Conservation (phyloP, 1,140 invertebrate species). For the Periplaneta americana region DNA sequence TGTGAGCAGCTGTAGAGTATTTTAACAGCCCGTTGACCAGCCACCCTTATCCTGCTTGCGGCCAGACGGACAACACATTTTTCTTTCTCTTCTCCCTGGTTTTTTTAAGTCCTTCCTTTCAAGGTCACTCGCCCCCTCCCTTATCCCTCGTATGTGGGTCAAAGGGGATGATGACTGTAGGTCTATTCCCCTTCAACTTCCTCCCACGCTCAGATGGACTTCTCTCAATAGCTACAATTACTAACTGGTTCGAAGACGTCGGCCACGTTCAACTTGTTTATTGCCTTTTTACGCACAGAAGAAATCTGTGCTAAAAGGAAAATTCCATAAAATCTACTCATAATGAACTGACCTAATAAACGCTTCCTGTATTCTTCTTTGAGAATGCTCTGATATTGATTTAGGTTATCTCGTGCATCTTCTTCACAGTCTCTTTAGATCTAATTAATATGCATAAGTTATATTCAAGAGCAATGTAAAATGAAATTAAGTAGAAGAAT, state of each 20-base stretch:
- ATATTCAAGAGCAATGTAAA: too few relatives aligned
- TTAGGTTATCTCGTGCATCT: too few relatives aligned
- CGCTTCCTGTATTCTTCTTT: too few relatives aligned
- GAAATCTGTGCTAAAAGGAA: too few relatives aligned
- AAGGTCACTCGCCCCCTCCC: background rate
- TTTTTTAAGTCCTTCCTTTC: background rate
- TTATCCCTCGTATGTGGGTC: background rate
- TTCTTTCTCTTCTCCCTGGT: background rate
- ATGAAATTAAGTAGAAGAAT: too few relatives aligned
- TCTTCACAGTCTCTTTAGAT: too few relatives aligned
- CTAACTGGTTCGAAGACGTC: background rate
- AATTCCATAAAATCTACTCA: too few relatives aligned
- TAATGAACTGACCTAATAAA: too few relatives aligned
- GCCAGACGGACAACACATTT: background rate
- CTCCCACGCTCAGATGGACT: background rate
- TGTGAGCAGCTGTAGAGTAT: background rate
- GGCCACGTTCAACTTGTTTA: too few relatives aligned
- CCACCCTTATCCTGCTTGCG: background rate
- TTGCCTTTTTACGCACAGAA: background rate
- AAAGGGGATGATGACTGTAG: background rate
- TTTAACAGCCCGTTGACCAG: background rate
- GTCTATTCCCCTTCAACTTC: background rate
- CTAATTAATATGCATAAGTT: too few relatives aligned
- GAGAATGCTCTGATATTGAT: too few relatives aligned
- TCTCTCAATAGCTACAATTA: background rate